Base-by-base conservation (phyloP, 2,888 invertebrate species). In the Leucophora obtusa region DNA sequence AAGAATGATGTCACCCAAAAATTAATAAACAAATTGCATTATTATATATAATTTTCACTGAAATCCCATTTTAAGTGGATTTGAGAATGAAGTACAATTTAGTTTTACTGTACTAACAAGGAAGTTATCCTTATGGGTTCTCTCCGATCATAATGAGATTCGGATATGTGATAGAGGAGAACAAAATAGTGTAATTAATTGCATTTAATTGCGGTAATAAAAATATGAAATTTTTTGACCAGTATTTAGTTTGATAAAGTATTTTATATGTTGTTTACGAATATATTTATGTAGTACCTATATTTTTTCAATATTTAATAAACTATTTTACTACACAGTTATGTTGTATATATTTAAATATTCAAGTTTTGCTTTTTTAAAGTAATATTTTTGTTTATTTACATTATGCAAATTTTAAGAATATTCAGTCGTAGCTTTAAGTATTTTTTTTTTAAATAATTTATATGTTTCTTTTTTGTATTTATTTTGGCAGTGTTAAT, bases 401-500 rank as follows among this genome's bases (percentile, higher is more conserved):
- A 54, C 51, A 58, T 74, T 79, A 63, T 47, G 59, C 62, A 58
- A 63, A 15, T 38, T 79, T 74, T 82, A 82, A 82, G 74, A 75
- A 72, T 82, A 81, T 35, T 75, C 78, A 81, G 74, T 80, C 77
- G 58, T 62, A 80, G 60, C 65, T 28, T 65, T 68, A 50, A 71
- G 70, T 59, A 43, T 17, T 35, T 62, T 56, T 74, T 47, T 43
- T 65, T 43, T 51, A 24, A 21, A 54, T n/a, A 18, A 15, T 58
- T 59, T 69, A n/a, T 73, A 66, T 58, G 17, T 33, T 62, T 70
- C 43, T 47, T 38, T 33, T 50, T 54, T 63, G 24, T 53, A 9
- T 54, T 10, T 28, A 21, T 33, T 59, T 88, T 88, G 88, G 88
- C 88, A 88, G 88, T 88, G 88, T 84, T 86, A 83, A 84, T 73